Conservation (phyloP, 1,140 invertebrate species). For the Trypoxylus dichotomus region DNA sequence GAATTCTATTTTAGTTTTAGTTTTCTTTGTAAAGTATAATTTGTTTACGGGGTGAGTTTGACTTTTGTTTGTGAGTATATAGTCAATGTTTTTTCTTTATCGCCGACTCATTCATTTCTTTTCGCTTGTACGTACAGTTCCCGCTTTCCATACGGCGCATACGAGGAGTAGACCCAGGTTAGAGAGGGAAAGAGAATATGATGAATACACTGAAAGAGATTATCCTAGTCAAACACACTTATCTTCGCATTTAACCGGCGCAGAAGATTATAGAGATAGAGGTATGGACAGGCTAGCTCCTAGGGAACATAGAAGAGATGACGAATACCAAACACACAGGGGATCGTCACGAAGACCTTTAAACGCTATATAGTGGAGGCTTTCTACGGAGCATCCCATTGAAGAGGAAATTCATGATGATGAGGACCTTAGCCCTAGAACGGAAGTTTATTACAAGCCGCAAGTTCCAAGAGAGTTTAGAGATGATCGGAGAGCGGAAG, state of each 20-base stretch:
- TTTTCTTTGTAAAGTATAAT: constrained; percentile 16
- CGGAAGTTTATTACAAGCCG: constrained; percentile 49
- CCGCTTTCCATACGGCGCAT: constrained; percentile 49
- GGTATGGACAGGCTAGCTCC: constrained; percentile 41
- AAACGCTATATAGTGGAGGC: constrained; percentile 59
- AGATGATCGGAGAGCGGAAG: constrained; percentile 42
- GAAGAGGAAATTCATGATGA: constrained; percentile 52
- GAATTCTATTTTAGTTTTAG: constrained; percentile 20
- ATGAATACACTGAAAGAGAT: constrained; percentile 52
- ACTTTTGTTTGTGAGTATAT: background rate
- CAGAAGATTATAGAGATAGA: constrained; percentile 48
- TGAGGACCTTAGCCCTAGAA: constrained; percentile 44
- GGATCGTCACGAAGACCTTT: constrained; percentile 56
- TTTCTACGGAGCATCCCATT: constrained; percentile 54
- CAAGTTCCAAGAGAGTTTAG: constrained; percentile 50
- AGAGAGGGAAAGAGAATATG: constrained; percentile 54
- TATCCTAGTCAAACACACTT: constrained; percentile 41
- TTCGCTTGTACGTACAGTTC: constrained; percentile 39
- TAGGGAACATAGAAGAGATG: constrained; percentile 49
- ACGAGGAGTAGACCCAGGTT: constrained; percentile 47
- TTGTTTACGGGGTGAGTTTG: constrained; percentile 27
- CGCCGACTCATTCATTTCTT: background rate
- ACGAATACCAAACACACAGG: constrained; percentile 57
- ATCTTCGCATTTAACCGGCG: constrained; percentile 39
- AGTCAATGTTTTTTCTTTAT: background rate